phyloP scores from a whole-genome alignment of 2,113 vertebrate species.

The Calyptommatus sinebrachiatus region DNA sequence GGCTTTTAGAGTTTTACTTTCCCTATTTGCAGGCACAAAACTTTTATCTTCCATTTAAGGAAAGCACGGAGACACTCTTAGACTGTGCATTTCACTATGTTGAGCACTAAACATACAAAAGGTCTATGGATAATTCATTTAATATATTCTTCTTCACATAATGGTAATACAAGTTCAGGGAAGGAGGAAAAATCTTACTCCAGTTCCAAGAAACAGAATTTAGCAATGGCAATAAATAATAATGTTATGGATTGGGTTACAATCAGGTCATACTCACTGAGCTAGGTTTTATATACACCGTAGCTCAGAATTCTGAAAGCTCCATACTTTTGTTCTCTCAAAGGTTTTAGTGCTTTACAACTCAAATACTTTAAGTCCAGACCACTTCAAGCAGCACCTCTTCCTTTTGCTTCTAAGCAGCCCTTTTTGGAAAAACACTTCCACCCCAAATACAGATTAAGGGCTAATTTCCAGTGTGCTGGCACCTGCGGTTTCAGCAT shows the following conservation, averaged over 20 bases:
- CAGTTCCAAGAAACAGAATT: neutral
- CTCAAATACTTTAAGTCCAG: no score
- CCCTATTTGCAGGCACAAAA: neutral
- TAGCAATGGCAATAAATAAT: neutral
- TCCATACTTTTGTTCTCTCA: neutral
- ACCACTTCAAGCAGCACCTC: no score
- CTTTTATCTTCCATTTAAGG: neutral
- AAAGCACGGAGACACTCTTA: neutral
- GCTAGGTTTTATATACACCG: neutral
- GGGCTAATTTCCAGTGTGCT: no score
- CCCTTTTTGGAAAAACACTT: no score
- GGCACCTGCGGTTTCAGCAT: no score
- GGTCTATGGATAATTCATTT: neutral
- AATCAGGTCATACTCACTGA: neutral
- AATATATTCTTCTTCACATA: neutral
- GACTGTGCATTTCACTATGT: neutral
- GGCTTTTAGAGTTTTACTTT: neutral
- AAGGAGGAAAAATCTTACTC: neutral
- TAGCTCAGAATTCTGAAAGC: neutral
- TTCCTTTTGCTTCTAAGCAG: no score
- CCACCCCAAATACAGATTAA: no score
- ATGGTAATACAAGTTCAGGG: neutral
- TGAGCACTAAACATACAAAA: neutral
- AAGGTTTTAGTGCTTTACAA: neutral
- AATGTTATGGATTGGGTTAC: neutral